phyloP scores from a whole-genome alignment of 2,113 vertebrate genomes.

The Bos taurus region ARS-UCD2.0 NC_037330.1:58430501-58431000 shows the following conservation, averaged over 20 bases:
- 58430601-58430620: background rate
- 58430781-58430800: background rate
- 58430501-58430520: background rate
- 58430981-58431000: slow-evolving; percentile 18
- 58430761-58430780: slow-evolving; percentile 24
- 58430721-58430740: slow-evolving; percentile 12
- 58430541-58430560: background rate
- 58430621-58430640: background rate
- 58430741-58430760: background rate
- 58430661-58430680: background rate
- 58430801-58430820: background rate
- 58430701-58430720: background rate
- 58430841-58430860: background rate
- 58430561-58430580: background rate
- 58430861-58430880: slow-evolving; percentile 17
- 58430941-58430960: background rate
- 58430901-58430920: background rate
- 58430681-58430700: background rate
- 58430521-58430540: background rate
- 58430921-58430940: slow-evolving; percentile 30
- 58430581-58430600: background rate
- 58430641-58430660: background rate
- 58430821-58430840: background rate
- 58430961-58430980: background rate
- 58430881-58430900: slow-evolving; percentile 8